A percentile compares a stretch with the other conserved stretches of the same genome.
These are phyloP conservation scores for Oenanthe melanoleuca DNA, from an alignment of 2,113 vertebrate species.

Conservation along the genomic window DNA sequence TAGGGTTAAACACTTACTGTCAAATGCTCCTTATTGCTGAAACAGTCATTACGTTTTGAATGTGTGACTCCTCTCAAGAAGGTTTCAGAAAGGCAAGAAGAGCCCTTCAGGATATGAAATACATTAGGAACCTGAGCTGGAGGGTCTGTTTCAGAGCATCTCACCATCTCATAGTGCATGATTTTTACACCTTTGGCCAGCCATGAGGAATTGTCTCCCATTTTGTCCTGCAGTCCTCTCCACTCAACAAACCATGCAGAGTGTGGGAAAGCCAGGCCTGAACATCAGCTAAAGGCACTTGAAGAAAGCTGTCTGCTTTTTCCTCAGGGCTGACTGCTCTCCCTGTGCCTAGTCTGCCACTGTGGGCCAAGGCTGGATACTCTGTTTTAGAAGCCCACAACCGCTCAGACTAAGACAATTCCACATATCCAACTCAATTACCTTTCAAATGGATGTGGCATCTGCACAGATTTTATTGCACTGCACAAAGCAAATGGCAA, in stretches of 20 bases:
- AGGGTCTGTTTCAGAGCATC: background rate
- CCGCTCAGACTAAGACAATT: background rate
- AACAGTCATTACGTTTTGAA: background rate
- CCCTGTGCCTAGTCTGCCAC: background rate
- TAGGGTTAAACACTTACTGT: background rate
- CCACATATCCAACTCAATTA: background rate
- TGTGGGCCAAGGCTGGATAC: background rate
- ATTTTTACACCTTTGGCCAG: background rate
- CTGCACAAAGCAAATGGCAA: background rate
- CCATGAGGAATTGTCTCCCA: background rate
- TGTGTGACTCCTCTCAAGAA: background rate
- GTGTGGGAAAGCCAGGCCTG: background rate
- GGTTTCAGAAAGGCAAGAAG: background rate
- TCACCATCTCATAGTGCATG: background rate
- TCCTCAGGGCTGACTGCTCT: background rate
- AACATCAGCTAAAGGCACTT: background rate
- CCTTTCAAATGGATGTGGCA: background rate
- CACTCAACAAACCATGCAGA: background rate
- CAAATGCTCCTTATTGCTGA: background rate
- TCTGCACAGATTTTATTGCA: background rate
- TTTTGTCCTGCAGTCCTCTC: background rate
- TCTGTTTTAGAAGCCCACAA: background rate
- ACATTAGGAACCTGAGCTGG: background rate
- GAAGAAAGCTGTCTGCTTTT: background rate
- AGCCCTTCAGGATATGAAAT: background rate